A percentile compares a stretch with the other conserved stretches of the same genome.
Evolutionary conservation across 2,888 invertebrate genomes (phyloP).

Genomic region (Melangyna quadrimaculata): DNA sequence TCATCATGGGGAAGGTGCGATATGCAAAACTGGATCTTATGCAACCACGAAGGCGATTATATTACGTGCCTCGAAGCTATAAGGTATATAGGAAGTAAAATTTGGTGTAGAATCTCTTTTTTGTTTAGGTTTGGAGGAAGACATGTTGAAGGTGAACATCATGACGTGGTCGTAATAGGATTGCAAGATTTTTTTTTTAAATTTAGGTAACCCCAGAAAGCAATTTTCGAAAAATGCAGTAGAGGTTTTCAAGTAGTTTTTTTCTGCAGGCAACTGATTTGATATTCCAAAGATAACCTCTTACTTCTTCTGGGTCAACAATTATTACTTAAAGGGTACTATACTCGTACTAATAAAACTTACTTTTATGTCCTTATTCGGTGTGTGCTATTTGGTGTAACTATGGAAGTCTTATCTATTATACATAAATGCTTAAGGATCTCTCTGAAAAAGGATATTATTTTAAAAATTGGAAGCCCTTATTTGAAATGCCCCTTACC

Average conservation of each 20-base stretch:
- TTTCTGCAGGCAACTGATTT: background rate
- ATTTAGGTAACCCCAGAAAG: background rate
- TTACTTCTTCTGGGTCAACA: background rate
- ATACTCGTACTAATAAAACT: no score
- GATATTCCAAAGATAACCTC: background rate
- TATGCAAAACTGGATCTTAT: constrained; percentile 61
- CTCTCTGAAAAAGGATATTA: no score
- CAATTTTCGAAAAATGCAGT: background rate
- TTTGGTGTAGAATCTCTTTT: background rate
- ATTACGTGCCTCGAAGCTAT: constrained; percentile 4
- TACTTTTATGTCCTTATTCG: no score
- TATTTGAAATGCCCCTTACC: no score
- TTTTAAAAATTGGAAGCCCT: no score
- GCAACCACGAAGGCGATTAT: constrained; percentile 47
- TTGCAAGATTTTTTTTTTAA: constrained; percentile 1
- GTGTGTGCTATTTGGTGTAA: no score
- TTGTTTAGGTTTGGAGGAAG: background rate
- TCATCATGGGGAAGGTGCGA: constrained; percentile 27
- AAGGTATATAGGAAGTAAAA: background rate
- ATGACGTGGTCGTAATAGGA: constrained; percentile 4
- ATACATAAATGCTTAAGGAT: no score
- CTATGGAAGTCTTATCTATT: no score
- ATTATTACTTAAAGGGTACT: background rate
- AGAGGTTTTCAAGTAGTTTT: background rate
- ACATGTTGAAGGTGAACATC: constrained; percentile 15